Conservation (phyloP, 2,888 invertebrate genomes). For the Cynaeus angustus region DNA sequence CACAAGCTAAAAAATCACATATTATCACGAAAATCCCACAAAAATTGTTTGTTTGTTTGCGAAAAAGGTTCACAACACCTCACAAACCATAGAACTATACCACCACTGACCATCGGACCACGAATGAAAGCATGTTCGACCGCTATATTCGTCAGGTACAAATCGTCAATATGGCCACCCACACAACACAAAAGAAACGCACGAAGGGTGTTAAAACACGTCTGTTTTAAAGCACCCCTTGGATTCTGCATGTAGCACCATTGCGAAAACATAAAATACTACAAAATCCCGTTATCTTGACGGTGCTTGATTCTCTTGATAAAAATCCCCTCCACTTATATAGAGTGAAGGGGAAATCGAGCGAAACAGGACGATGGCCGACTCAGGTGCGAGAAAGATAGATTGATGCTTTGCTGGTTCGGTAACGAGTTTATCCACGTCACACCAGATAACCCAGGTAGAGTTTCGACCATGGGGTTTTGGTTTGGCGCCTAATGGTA, state of each 20-base stretch:
- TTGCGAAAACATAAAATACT: constrained; percentile 32
- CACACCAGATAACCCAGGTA: constrained; percentile 27
- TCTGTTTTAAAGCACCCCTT: constrained; percentile 21
- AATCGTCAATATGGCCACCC: constrained; percentile 38
- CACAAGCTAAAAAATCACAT: constrained; percentile 4
- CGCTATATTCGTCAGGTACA: constrained; percentile 22
- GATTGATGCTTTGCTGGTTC: constrained; percentile 2
- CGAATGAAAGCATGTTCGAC: constrained; percentile 32
- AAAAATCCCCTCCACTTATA: constrained; percentile 34
- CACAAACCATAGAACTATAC: constrained; percentile 19
- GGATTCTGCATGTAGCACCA: constrained; percentile 7
- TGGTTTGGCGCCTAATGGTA: constrained; percentile 35
- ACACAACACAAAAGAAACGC: constrained; percentile 28
- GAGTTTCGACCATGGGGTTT: constrained; percentile 25
- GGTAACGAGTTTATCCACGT: constrained; percentile 40
- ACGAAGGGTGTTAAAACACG: neutral
- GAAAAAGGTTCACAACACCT: constrained; percentile 18
- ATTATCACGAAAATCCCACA: constrained; percentile 7
- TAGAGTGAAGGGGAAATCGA: constrained; percentile 40
- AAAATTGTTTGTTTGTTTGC: neutral
- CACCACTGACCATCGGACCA: constrained; percentile 21
- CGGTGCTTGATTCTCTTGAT: constrained; percentile 41
- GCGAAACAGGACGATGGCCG: constrained; percentile 1
- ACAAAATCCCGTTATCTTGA: constrained; percentile 42
- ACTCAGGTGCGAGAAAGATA: constrained; percentile 16